Evolutionary conservation across 2,888 invertebrate genomes (phyloP), one percentile per base, ranked within the genome.

Genomic region (Cotesia congregata): DNA sequence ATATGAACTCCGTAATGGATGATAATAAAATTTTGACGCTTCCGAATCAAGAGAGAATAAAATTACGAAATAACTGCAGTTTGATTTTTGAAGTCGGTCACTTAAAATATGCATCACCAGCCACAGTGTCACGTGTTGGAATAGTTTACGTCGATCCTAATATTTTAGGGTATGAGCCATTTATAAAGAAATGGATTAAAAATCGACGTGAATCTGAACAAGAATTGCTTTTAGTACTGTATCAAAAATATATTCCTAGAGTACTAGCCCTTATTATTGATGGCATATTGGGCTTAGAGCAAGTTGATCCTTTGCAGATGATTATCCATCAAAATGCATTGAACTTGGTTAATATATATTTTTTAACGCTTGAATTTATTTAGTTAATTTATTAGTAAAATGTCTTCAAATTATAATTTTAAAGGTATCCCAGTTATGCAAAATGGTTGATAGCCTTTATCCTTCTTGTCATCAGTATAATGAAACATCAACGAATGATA

Each of bases 1-100:
- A 97, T 90, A 97, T 98, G 97, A 98, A 97, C 90, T 97, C 97
- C 0, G 97, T 98, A 1, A 97, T 98, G 97, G 98, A 98, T 86
- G 97, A 98, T 89, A 98, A 97, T 88, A 95, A 94, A 86, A 90
- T 97, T 64, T 90, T 98, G 75, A 98, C 97, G 0, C 90, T 98
- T 77, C 96, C 97, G 4, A 98, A 97, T 88, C 97, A 97, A 75
- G 96, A 98, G 90, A 91, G 97, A 79, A 96, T 97, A 80, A 92
- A 96, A 78, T 91, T 97, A 77, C 94, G 95, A 85, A 93, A 94
- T 78, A 94, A 96, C 89, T 95, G 96, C 88, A 93, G 95, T 40
- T 90, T 98, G 78, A 90, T 98, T 68, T 97, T 97, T 90, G 97
- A 98, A 92, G 94, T 97, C 39, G 97, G 95, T 1, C 95, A 97